phyloP scores from a whole-genome alignment of 2,888 invertebrate genomes.

The Erebia ligea region DNA sequence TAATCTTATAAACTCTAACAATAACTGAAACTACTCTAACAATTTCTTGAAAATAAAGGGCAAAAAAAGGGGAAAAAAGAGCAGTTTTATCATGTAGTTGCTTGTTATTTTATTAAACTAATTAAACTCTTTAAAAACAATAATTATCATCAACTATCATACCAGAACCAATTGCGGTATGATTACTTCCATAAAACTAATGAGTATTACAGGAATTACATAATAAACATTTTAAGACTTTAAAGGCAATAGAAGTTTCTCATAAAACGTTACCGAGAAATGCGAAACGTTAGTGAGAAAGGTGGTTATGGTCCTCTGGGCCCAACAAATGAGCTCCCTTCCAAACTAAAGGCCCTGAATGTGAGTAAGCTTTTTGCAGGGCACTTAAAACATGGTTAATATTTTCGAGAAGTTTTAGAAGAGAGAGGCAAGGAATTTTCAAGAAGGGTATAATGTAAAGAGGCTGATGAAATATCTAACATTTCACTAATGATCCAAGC shows the following conservation, averaged over 20 bases:
- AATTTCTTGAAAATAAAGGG: no score
- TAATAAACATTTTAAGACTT: conserved; percentile 3
- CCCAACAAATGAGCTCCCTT: conserved; percentile 23
- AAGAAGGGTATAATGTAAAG: conserved; percentile 10
- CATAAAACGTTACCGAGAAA: background rate
- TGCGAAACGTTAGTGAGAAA: conserved; percentile 28
- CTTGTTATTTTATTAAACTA: no score
- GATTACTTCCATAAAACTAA: background rate
- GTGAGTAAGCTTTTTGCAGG: conserved; percentile 30
- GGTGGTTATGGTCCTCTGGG: conserved; percentile 25
- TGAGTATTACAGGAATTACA: background rate
- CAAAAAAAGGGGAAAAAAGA: no score
- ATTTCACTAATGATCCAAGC: background rate
- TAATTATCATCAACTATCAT: background rate
- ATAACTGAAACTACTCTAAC: no score
- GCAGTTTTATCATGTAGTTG: no score
- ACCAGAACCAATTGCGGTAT: background rate
- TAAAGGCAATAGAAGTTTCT: conserved; percentile 7
- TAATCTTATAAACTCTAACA: no score
- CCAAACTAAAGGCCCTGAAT: conserved; percentile 20
- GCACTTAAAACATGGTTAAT: conserved; percentile 29
- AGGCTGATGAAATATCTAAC: conserved; percentile 2
- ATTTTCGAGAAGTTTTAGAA: conserved; percentile 25
- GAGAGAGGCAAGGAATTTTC: background rate
- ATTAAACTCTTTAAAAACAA: background rate